A percentile compares a stretch with the other conserved stretches of the same genome.
These are phyloP conservation scores for Morus bassanus DNA, from an alignment of 2,797 vertebrate species.

Conservation along the genomic window DNA sequence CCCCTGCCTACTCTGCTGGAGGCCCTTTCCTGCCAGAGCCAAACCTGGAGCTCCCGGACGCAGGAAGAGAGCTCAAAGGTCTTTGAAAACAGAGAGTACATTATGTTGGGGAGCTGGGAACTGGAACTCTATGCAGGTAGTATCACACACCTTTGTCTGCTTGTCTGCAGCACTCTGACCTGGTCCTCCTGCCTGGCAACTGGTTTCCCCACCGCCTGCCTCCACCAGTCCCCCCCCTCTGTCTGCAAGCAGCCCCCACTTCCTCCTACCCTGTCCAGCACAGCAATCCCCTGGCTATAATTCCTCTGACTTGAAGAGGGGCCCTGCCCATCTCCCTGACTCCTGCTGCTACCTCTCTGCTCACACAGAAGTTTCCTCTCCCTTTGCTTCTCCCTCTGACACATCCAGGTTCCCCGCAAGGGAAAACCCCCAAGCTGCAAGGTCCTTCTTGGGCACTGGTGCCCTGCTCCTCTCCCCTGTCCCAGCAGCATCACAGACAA, in stretches of 20 bases:
- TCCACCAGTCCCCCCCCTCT: rapidly evolving
- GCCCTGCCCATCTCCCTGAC: neutral
- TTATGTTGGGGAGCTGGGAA: neutral
- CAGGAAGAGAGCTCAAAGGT: neutral
- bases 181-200: neutral
- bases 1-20: constrained; percentile 41
- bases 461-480: neutral
- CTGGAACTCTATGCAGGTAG: constrained; percentile 9
- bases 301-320: neutral
- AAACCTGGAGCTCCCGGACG: constrained; percentile 27
- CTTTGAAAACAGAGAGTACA: constrained; percentile 31
- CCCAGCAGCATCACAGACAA: neutral
- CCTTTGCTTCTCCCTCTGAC: neutral
- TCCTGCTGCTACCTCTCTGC: neutral
- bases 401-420: neutral
- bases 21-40: constrained; percentile 38
- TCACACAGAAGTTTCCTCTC: neutral
- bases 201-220: no score
- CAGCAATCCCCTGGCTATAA: neutral
- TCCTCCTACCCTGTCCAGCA: neutral
- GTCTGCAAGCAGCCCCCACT: neutral
- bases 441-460: neutral
- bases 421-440: neutral
- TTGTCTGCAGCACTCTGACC: neutral
- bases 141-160: neutral